phyloP scores from a whole-genome alignment of 2,888 invertebrate genomes.

The Fragum fragum region DNA sequence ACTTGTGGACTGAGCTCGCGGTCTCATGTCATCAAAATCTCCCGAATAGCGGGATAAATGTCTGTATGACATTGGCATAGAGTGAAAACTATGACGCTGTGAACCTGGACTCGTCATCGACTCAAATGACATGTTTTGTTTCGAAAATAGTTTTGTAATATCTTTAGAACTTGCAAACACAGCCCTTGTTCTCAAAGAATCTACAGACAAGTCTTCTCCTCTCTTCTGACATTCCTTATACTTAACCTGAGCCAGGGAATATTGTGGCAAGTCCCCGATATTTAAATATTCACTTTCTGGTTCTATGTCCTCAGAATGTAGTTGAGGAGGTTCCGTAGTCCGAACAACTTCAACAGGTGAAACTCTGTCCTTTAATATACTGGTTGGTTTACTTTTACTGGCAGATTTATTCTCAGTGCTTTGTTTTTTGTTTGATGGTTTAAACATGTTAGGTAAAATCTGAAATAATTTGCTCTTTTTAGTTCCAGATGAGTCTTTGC shows the following conservation, averaged over 20 bases:
- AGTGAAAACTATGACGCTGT: constrained; percentile 76
- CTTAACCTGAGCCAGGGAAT: constrained; percentile 55
- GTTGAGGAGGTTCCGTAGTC: neutral
- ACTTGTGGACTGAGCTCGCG: constrained; percentile 72
- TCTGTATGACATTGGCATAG: constrained; percentile 69
- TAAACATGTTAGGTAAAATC: constrained; percentile 68
- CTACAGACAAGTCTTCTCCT: constrained; percentile 70
- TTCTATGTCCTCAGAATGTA: constrained; percentile 21
- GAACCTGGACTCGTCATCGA: constrained; percentile 66
- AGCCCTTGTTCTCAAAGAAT: constrained; percentile 72
- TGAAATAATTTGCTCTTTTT: constrained; percentile 63
- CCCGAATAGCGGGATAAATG: constrained; percentile 53
- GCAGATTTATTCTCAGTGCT: constrained; percentile 41
- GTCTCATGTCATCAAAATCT: constrained; percentile 61
- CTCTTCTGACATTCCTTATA: constrained; percentile 62
- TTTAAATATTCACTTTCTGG: constrained; percentile 62
- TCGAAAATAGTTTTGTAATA: constrained; percentile 81
- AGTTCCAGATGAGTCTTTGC: constrained; percentile 41
- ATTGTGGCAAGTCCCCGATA: constrained; percentile 63
- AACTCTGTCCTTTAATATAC: neutral
- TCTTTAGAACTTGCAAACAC: constrained; percentile 81
- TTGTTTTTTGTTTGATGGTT: constrained; percentile 60
- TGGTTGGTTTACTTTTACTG: constrained; percentile 43
- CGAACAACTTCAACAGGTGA: constrained; percentile 14
- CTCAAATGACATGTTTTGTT: constrained; percentile 70